Evolutionary conservation across 2,888 invertebrate species (phyloP).

Genomic region (Horisme vitalbata): DNA sequence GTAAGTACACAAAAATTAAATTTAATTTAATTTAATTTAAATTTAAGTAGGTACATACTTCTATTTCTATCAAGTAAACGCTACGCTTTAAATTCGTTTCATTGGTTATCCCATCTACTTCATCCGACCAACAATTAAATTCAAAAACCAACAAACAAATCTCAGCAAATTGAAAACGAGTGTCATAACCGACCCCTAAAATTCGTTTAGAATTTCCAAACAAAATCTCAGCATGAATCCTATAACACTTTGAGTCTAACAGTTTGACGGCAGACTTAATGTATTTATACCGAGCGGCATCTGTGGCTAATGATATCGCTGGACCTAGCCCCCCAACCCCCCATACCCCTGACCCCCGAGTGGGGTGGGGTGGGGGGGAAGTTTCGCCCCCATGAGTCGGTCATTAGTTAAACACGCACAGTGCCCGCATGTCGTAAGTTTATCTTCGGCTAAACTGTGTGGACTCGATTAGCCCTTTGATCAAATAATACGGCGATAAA

Average conservation of each 20-base stretch:
- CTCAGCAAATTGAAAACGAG: constrained; percentile 7
- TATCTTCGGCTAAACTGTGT: constrained; percentile 79
- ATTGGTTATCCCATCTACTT: too few species aligned
- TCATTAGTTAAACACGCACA: constrained; percentile 83
- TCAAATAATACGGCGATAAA: constrained; percentile 81
- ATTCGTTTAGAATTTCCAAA: constrained; percentile 15
- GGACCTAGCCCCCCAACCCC: constrained; percentile 52
- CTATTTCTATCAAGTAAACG: too few species aligned
- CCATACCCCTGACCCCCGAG: constrained; percentile 25
- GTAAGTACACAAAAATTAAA: too few species aligned
- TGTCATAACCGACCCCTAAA: constrained; percentile 1
- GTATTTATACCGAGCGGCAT: constrained; percentile 81
- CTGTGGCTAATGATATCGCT: constrained; percentile 82
- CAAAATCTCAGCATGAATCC: constrained; percentile 38
- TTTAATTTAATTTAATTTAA: too few species aligned
- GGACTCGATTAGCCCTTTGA: constrained; percentile 82
- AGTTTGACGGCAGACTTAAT: constrained; percentile 80
- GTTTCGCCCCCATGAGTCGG: constrained; percentile 71
- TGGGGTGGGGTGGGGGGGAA: constrained; percentile 42
- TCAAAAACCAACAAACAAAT: too few species aligned
- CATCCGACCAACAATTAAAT: too few species aligned
- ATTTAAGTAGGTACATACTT: too few species aligned
- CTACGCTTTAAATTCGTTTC: too few species aligned
- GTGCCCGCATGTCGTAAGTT: constrained; percentile 82
- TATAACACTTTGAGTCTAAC: constrained; percentile 59